These are phyloP conservation scores for Menura novaehollandiae DNA, from an alignment of 2,113 vertebrate species.

Conservation along the genomic window DNA sequence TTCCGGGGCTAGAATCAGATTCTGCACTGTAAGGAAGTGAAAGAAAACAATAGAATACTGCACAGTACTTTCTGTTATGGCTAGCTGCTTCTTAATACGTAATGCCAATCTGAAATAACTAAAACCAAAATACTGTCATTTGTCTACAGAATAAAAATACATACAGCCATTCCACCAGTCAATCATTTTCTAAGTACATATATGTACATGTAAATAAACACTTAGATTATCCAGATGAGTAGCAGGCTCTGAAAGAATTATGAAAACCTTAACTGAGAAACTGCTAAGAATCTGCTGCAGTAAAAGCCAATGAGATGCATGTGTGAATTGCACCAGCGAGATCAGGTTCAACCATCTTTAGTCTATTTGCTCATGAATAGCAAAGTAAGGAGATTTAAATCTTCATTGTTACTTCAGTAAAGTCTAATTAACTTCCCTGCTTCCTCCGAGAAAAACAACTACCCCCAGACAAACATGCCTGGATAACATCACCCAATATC, in stretches of 20 bases:
- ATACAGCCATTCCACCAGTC: not conserved
- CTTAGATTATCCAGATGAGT: not conserved
- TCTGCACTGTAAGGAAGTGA: not conserved
- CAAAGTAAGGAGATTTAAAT: slow-evolving; percentile 28
- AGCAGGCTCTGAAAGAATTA: not conserved
- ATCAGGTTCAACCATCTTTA: not conserved
- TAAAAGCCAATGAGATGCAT: not conserved
- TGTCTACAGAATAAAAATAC: not conserved
- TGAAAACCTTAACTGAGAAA: not conserved
- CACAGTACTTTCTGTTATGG: not conserved
- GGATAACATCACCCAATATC: slow-evolving; percentile 47
- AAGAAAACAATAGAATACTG: not conserved
- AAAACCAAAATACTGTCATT: not conserved
- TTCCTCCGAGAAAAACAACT: slow-evolving; percentile 10
- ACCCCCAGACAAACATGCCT: not conserved
- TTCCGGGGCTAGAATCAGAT: not conserved
- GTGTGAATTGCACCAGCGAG: not conserved
- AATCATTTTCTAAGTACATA: not conserved
- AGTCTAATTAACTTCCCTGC: slow-evolving; percentile 36
- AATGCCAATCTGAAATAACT: not conserved
- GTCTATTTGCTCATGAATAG: slow-evolving; percentile 4
- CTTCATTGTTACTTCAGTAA: slow-evolving; percentile 15
- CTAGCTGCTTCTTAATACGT: not conserved
- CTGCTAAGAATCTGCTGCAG: not conserved
- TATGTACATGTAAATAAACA: not conserved